Percentiles rank a stretch among this genome's conserved stretches.
Conservation (phyloP, 2,888 invertebrate species). For the Serrognathus titanus region DNA sequence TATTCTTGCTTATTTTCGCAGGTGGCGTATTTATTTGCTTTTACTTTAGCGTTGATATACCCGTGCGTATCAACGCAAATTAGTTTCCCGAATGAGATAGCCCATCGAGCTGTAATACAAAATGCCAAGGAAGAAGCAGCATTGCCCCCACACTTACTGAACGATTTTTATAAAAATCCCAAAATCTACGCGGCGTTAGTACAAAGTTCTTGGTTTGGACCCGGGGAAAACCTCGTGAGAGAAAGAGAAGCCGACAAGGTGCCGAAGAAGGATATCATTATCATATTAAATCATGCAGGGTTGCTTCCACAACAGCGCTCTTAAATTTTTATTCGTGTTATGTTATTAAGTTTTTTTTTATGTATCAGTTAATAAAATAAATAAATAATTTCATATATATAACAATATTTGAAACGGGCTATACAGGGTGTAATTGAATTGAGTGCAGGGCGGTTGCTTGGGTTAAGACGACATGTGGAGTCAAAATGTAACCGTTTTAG, state of each 20-base stretch:
- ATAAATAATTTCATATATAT: too few relatives aligned
- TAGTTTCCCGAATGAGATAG: too few relatives aligned
- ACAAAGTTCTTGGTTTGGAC: constrained; percentile 58
- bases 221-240: constrained; percentile 59
- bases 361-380: too few relatives aligned
- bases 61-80: too few relatives aligned
- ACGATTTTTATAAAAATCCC: constrained; percentile 59
- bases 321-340: neutral
- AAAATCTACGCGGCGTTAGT: constrained; percentile 55
- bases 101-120: constrained; percentile 59
- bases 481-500: too few relatives aligned
- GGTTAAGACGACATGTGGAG: too few relatives aligned
- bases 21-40: too few relatives aligned
- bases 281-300: constrained; percentile 63
- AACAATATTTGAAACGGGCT: too few relatives aligned
- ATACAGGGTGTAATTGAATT: too few relatives aligned
- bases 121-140: constrained; percentile 56
- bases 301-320: constrained; percentile 45
- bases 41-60: too few relatives aligned
- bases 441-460: too few relatives aligned
- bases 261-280: constrained; percentile 61
- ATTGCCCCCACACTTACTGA: constrained; percentile 56
- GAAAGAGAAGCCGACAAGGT: constrained; percentile 60
- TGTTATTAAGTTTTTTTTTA: neutral
- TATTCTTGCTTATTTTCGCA: too few relatives aligned